Evolutionary conservation across 2,888 invertebrate species (phyloP).

Genomic region (Sericinus montela): DNA sequence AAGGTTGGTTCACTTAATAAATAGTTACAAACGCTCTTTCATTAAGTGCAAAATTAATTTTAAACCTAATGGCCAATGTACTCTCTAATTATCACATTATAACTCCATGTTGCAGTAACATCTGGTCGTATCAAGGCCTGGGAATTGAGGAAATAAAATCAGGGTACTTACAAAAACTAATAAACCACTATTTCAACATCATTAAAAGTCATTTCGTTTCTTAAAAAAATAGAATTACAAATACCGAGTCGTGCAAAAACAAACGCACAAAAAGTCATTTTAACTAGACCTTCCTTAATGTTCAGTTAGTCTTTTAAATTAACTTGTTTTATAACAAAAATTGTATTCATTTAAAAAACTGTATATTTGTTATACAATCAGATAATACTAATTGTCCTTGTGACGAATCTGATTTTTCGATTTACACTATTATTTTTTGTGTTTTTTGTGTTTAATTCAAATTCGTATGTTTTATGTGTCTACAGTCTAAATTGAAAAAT

Average conservation of each 20-base stretch:
- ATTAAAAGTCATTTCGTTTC: constrained; percentile 52
- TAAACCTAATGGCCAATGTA: constrained; percentile 29
- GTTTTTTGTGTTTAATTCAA: too few species aligned
- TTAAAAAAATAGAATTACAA: constrained; percentile 47
- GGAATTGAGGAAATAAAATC: constrained; percentile 61
- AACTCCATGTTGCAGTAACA: constrained; percentile 47
- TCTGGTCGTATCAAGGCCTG: constrained; percentile 67
- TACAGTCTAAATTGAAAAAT: too few species aligned
- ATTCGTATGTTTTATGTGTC: too few species aligned
- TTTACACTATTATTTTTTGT: too few species aligned
- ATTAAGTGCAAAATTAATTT: constrained; percentile 22
- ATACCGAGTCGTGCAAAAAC: constrained; percentile 32
- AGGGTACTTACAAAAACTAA: constrained; percentile 49
- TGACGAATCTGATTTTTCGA: too few species aligned
- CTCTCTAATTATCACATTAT: constrained; percentile 36
- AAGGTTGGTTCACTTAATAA: neutral
- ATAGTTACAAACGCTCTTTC: neutral
- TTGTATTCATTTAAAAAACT: too few species aligned
- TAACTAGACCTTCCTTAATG: constrained; percentile 56
- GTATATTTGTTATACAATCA: too few species aligned
- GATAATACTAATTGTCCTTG: too few species aligned
- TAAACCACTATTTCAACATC: constrained; percentile 55
- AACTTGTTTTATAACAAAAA: neutral
- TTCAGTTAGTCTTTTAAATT: constrained; percentile 43
- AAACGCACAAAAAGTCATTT: constrained; percentile 25